These are phyloP conservation scores for Takifugu bimaculatus DNA, from an alignment of 2,113 vertebrate genomes.

Conservation along the genomic window DNA sequence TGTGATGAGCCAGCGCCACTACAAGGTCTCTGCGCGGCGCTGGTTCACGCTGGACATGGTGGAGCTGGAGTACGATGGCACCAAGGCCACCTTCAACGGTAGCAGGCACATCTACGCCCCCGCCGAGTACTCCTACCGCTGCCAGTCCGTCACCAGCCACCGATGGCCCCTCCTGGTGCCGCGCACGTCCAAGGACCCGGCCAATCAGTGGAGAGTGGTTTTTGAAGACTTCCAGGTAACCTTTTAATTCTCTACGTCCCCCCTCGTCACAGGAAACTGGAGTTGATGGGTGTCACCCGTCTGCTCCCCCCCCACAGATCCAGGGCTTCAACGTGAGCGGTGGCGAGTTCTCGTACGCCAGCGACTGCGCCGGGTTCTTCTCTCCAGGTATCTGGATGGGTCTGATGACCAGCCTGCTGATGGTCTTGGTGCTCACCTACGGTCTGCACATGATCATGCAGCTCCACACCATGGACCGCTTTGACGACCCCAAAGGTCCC, in stretches of 20 bases:
- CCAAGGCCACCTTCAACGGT: conserved; percentile 73
- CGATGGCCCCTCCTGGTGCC: conserved; percentile 67
- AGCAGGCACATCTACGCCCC: conserved; percentile 79
- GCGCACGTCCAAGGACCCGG: conserved; percentile 52
- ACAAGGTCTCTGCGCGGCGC: conserved; percentile 77
- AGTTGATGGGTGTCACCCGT: not conserved
- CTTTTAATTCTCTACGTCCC: not conserved
- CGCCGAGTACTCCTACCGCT: conserved; percentile 83
- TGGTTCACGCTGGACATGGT: conserved; percentile 83
- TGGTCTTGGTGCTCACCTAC: conserved; percentile 88
- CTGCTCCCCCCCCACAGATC: conserved; percentile 74
- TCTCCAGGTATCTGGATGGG: conserved; percentile 89
- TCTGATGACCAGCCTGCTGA: conserved; percentile 82
- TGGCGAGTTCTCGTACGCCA: conserved; percentile 82
- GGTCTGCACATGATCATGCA: conserved; percentile 92
- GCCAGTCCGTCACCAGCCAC: conserved; percentile 73
- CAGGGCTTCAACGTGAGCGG: conserved; percentile 85
- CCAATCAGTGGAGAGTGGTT: conserved; percentile 76
- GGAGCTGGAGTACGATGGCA: conserved; percentile 72
- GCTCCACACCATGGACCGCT: conserved; percentile 86
- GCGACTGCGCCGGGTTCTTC: conserved; percentile 84
- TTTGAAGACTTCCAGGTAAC: conserved; percentile 83
- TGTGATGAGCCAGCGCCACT: conserved; percentile 70
- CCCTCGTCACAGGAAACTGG: not conserved
- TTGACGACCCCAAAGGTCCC: conserved; percentile 81